These are phyloP conservation scores for Brachyhypopomus occidentalis DNA, from an alignment of 2,113 vertebrate species.

Conservation along the genomic window DNA sequence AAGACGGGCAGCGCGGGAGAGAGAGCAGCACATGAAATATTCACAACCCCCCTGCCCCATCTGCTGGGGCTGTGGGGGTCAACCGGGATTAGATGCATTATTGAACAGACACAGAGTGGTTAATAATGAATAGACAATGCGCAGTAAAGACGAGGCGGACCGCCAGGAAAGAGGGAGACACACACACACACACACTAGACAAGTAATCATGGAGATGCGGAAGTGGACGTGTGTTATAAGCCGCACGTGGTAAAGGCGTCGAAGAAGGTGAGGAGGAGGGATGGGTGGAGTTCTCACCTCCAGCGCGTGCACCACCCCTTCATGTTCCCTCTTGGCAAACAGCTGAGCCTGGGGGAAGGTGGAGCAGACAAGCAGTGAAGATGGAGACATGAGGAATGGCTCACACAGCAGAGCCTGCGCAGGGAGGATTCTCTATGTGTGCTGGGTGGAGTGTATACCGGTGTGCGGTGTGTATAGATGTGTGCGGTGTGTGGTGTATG, in stretches of 20 bases:
- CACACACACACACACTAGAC: background rate
- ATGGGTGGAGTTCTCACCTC: slow-evolving; percentile 80
- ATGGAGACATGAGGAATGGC: background rate
- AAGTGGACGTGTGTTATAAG: background rate
- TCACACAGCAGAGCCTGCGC: background rate
- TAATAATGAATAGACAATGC: slow-evolving; percentile 13
- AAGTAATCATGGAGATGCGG: background rate
- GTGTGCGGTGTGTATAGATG: too few relatives aligned
- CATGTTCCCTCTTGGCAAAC: slow-evolving; percentile 93
- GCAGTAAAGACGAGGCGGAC: background rate
- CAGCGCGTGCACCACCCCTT: slow-evolving; percentile 93
- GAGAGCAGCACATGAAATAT: slow-evolving; percentile 12
- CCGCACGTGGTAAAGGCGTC: background rate
- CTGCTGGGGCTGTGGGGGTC: background rate
- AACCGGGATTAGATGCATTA: background rate
- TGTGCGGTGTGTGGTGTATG: too few relatives aligned
- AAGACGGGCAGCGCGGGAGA: background rate
- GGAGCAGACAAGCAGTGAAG: background rate
- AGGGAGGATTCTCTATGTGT: too few relatives aligned
- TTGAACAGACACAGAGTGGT: background rate
- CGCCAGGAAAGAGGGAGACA: background rate
- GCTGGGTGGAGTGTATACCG: too few relatives aligned
- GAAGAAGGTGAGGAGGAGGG: background rate
- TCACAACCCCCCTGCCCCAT: background rate
- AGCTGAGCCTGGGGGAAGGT: slow-evolving; percentile 83